Base-by-base conservation (phyloP, 2,113 vertebrate genomes). In the Gobio gobio region DNA sequence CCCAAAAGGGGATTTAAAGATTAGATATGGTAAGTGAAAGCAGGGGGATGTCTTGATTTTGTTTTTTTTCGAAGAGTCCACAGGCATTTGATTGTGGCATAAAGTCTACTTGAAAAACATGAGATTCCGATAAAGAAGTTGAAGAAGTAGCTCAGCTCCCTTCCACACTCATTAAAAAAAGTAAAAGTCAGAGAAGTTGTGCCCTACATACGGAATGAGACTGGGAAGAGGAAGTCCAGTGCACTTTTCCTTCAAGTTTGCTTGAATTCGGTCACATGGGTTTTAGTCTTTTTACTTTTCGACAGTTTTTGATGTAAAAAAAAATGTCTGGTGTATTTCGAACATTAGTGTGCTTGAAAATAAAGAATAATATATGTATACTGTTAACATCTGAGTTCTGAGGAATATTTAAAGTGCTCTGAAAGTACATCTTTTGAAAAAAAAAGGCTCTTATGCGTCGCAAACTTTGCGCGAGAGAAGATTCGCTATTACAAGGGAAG, bases 21-120 rank as follows among this genome's bases (percentile, higher is more conserved):
- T 93, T 91, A 92, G 89, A 93, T 90, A 90, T 91, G 87, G 87
- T 86, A 90, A 89, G 83, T 86, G 86, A 92, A 91, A 91, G 85
- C 86, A 91, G 86, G 90, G 87, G 66, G 87, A 83, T 80, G 86
- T 84, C 83, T 85, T 87, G 83, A 86, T 90, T 76, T 83, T 82
- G 72, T 87, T 73, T 86, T 88, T 88, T 84, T 74, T 54, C 16
- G 29, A 5, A 73, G 78, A 74, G 73, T 68, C 49, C 49, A 79
- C 68, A 82, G 82, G 68, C 70, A 63, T 83, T 83, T 90, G 87
- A 86, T 85, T 89, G 84, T 85, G 58, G 76, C 26, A 22, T 77
- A 59, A 83, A 90, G 70, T 88, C 80, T 85, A 70, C 75, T 78
- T 75, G 58, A 82, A 78, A 87, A 87, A 88, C 63, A 87, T 33